Base-by-base conservation (phyloP, 2,888 invertebrate species). In the Caenorhabditis sp. region DNA sequence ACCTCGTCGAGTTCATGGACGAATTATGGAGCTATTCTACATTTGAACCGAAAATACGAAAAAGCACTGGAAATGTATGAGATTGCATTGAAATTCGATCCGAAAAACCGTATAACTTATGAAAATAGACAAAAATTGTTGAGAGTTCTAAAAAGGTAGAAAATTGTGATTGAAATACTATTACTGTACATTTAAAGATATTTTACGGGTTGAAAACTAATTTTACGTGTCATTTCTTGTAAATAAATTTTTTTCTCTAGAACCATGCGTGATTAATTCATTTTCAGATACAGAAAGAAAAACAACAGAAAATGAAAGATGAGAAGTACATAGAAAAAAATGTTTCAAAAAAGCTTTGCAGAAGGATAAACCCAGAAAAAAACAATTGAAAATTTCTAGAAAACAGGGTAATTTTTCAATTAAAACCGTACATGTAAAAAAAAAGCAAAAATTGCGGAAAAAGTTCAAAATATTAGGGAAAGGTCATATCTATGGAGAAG, bases 21-120 rank as follows among this genome's bases (percentile, higher is more conserved):
- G 86, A 96, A 97, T 89, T 91, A 95, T 67, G 97, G 96, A 26
- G 96, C 96, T 68, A 96, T 97, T 88, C 91, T 95, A 70, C 96
- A 97, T 90, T 91, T 95, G 80, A 94, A 95, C 88, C 94, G 94
- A 26, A 95, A 95, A 89, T 93, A 94, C 84, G 90, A 91, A 27
- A 93, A 94, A 78, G 97, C 97, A 0, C 94, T 94, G 57, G 91
- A 91, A 20, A 93, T 94, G 70, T 97, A 97, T 89, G 91, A 93
- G 81, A 92, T 92, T 87, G 95, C 96, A 0, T 90, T 97, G 67
- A 91, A 92, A 85, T 90, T 96, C 67, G 93, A 94, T 87, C 96
- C 96, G 0, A 92, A 93, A 77, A 95, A 97, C 89, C 91, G 92
- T 70, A 93, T 95, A 70, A 95, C 95, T 52, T 90, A 93, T 87